Percentiles rank a stretch among this genome's conserved stretches.
Evolutionary conservation across 2,113 vertebrate species (phyloP).

Genomic region (Promerops cafer): DNA sequence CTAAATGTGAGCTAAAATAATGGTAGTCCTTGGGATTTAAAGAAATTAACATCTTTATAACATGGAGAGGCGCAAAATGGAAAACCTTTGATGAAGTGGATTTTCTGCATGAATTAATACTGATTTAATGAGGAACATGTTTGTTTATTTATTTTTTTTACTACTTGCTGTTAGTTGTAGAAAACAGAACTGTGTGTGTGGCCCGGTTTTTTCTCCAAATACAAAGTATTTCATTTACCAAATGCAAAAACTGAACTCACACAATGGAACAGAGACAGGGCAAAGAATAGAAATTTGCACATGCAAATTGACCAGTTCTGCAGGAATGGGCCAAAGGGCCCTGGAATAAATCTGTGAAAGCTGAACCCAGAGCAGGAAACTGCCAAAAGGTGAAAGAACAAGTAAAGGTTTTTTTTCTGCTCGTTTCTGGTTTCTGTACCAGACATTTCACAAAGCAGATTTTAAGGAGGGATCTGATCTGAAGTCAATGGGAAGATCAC

Average conservation of each 20-base stretch:
- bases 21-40: not conserved
- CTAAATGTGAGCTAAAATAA: not conserved
- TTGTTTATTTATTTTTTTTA: not conserved
- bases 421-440: not conserved
- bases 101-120: not conserved
- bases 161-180: not conserved
- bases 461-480: not conserved
- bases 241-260: not conserved
- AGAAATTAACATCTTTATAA: not conserved
- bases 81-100: not conserved
- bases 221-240: not conserved
- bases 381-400: not conserved
- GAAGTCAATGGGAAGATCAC: not conserved
- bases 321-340: not conserved
- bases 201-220: not conserved
- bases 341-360: not conserved
- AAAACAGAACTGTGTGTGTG: not conserved
- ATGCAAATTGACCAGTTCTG: not conserved
- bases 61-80: not conserved
- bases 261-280: not conserved
- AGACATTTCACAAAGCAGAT: not conserved
- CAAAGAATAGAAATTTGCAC: not conserved
- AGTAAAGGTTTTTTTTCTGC: not conserved
- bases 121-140: not conserved
- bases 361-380: not conserved